A percentile compares a stretch with the other conserved stretches of the same genome.
Evolutionary conservation across 1,140 invertebrate genomes (phyloP).

Genomic region (Drosophila ohnishii): DNA sequence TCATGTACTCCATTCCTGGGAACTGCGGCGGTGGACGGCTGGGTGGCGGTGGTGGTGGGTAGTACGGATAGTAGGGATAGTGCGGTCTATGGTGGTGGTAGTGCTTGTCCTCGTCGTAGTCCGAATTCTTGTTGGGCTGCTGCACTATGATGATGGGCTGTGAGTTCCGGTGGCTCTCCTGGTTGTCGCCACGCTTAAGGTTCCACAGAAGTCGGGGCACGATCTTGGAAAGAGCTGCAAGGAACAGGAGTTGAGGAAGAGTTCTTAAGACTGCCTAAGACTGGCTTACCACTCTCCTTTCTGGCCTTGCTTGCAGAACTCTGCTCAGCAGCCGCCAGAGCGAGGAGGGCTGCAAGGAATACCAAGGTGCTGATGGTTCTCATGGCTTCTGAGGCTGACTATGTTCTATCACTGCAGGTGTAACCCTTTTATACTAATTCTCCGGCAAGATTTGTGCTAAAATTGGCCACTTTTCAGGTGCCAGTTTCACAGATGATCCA

Average conservation of each 20-base stretch:
- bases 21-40: conserved; percentile 11
- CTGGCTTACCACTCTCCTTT: conserved; percentile 19
- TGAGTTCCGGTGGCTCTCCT: conserved; percentile 13
- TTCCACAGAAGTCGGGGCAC: conserved; percentile 58
- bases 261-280: too few species aligned
- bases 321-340: conserved; percentile 11
- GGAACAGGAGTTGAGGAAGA: too few species aligned
- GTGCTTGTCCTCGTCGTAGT: conserved; percentile 24
- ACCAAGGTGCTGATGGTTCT: conserved; percentile 27
- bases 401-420: conserved; percentile 6
- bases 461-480: conserved; percentile 31
- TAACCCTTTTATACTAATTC: conserved; percentile 45
- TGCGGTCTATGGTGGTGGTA: conserved; percentile 16
- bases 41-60: conserved; percentile 17
- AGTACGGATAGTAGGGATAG: conserved; percentile 33
- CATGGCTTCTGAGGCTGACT: conserved; percentile 52
- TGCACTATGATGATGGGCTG: conserved; percentile 52
- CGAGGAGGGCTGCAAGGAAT: conserved; percentile 14
- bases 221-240: conserved; percentile 20
- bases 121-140: conserved; percentile 10
- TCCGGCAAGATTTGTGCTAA: conserved; percentile 6
- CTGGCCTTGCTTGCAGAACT: neutral
- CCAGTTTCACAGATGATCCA: conserved; percentile 41
- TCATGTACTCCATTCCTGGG: conserved; percentile 25
- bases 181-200: conserved; percentile 12